phyloP scores from a whole-genome alignment of 2,113 vertebrate species.

The Blennius ocellaris region DNA sequence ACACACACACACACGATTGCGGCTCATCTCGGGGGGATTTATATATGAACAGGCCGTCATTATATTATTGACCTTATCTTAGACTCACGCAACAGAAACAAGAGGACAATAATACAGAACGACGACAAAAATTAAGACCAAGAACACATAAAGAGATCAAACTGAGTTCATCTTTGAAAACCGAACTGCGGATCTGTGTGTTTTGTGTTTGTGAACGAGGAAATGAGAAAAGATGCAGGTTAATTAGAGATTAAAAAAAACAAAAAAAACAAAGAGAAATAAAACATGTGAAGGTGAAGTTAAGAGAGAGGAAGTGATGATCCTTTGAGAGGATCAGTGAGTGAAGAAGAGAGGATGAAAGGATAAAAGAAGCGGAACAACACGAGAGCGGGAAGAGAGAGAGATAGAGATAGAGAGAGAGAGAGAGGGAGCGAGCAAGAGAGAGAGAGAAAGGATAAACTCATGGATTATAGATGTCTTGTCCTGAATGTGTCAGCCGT shows the following conservation, averaged over 20 bases:
- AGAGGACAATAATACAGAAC: not conserved
- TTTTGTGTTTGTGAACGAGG: not conserved
- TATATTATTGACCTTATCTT: constrained; percentile 23
- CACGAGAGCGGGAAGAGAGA: not conserved
- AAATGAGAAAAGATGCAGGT: not conserved
- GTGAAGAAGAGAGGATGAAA: not conserved
- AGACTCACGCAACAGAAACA: not conserved
- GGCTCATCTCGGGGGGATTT: not conserved
- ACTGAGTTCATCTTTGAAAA: too few relatives aligned
- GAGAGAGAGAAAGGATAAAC: constrained; percentile 7
- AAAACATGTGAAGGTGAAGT: not conserved
- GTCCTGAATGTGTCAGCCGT: constrained; percentile 73
- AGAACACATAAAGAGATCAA: too few relatives aligned
- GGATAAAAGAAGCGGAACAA: not conserved
- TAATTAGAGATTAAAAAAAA: not conserved
- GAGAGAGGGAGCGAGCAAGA: not conserved
- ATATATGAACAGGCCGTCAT: not conserved
- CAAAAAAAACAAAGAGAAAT: not conserved
- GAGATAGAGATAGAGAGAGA: not conserved
- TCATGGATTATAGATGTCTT: constrained; percentile 67
- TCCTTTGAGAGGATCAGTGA: not conserved
- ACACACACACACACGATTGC: constrained; percentile 5
- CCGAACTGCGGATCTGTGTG: too few relatives aligned
- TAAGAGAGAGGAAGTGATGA: not conserved
- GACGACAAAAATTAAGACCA: not conserved